These are phyloP conservation scores for Dryocosmus kuriphilus DNA, from an alignment of 2,888 invertebrate genomes.

Conservation along the genomic window DNA sequence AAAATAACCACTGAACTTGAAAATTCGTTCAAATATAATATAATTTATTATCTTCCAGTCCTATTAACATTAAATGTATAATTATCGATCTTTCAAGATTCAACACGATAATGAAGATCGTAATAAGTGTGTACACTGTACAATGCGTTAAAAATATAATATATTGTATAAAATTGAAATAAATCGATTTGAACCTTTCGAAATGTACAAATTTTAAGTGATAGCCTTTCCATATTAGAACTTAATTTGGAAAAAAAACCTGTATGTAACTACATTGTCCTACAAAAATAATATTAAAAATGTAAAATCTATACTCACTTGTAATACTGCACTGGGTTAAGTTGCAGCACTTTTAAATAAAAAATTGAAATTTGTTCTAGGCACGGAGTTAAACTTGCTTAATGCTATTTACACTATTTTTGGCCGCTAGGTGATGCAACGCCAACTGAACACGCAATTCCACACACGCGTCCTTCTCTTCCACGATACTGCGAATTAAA, in stretches of 20 bases:
- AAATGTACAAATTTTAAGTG: neutral
- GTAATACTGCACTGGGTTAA: neutral
- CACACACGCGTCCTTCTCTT: constrained; percentile 85
- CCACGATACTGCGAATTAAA: constrained; percentile 85
- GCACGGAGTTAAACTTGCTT: constrained; percentile 41
- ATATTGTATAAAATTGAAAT: constrained; percentile 16
- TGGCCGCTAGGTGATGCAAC: constrained; percentile 78
- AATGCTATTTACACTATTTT: constrained; percentile 46
- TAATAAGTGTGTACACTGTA: neutral
- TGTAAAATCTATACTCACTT: neutral
- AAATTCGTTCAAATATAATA: constrained; percentile 17
- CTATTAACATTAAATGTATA: neutral
- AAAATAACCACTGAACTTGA: neutral
- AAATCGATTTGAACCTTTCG: constrained; percentile 6
- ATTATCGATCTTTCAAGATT: constrained; percentile 4
- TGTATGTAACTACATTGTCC: neutral
- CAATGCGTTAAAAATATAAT: constrained; percentile 11
- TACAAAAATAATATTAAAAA: neutral
- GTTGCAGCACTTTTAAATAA: neutral
- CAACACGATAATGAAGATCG: neutral
- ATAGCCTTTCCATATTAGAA: neutral
- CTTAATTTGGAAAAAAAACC: neutral
- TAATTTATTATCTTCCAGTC: constrained; percentile 28
- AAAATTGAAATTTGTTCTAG: neutral
- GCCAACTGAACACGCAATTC: constrained; percentile 85